A percentile compares a stretch with the other conserved stretches of the same genome.
Evolutionary conservation across 2,113 vertebrate genomes (phyloP).

Genomic region (Leiothrix lutea): DNA sequence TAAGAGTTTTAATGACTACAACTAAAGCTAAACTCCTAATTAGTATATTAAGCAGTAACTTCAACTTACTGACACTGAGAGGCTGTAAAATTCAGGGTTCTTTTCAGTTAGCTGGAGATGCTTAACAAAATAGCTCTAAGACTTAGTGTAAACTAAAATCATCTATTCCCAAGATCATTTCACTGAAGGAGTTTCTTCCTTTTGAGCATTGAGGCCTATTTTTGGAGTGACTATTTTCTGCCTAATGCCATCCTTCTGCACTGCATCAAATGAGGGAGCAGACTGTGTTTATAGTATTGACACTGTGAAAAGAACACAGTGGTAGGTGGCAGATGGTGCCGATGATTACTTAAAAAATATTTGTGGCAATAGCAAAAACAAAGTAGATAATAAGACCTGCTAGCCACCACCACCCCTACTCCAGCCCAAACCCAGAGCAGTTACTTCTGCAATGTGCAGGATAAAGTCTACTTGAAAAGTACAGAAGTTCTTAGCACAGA

Average conservation of each 20-base stretch:
- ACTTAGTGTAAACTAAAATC: neutral
- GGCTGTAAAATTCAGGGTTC: neutral
- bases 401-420: neutral
- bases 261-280: conserved; percentile 33
- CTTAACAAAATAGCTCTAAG: neutral
- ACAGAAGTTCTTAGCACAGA: neutral
- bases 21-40: neutral
- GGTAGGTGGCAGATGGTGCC: conserved; percentile 46
- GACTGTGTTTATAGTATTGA: conserved; percentile 59
- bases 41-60: neutral
- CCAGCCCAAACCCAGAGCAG: neutral
- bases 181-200: neutral
- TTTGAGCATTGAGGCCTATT: conserved; percentile 5
- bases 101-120: neutral
- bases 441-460: neutral
- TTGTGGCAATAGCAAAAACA: conserved; percentile 55
- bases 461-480: neutral
- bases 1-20: neutral
- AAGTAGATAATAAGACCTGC: neutral
- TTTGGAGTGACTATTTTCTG: conserved; percentile 29
- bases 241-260: neutral
- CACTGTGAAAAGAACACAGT: conserved; percentile 49
- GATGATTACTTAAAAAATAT: conserved; percentile 51
- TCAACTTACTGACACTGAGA: neutral
- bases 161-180: neutral